Conservation (phyloP, 2,797 vertebrate genomes). For the Phoxinus dragarum region DNA sequence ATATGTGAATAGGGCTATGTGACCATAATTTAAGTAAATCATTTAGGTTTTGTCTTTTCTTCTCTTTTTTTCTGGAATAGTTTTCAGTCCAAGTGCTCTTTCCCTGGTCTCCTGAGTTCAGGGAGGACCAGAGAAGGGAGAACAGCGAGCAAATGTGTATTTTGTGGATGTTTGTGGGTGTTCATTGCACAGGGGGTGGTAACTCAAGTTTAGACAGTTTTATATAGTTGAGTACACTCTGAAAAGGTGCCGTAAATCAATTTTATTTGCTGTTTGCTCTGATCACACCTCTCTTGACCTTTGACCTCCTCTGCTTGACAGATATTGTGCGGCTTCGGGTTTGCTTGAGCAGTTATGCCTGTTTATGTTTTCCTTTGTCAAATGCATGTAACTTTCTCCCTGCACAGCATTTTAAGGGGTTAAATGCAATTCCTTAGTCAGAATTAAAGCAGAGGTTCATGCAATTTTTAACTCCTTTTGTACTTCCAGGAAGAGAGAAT, state of each 20-base stretch:
- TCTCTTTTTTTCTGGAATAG: not conserved
- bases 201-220: constrained; percentile 78
- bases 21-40: not conserved
- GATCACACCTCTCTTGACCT: constrained; percentile 78
- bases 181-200: constrained; percentile 66
- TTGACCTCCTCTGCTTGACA: constrained; percentile 65
- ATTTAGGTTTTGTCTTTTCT: not conserved
- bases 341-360: constrained; percentile 11
- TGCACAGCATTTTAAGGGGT: not conserved
- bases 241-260: constrained; percentile 75
- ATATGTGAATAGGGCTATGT: not conserved
- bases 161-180: constrained; percentile 59
- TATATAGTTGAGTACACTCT: constrained; percentile 76
- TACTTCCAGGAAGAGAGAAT: not conserved
- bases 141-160: constrained; percentile 39
- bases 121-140: constrained; percentile 21
- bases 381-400: not conserved
- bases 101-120: constrained; percentile 11
- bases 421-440: not conserved
- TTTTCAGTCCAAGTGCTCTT: not conserved
- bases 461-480: not conserved
- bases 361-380: constrained; percentile 31
- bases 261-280: constrained; percentile 79
- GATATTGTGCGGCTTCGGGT: constrained; percentile 33
- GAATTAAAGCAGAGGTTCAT: not conserved